phyloP scores from a whole-genome alignment of 2,888 invertebrate genomes.

The Eledone cirrhosa region DNA sequence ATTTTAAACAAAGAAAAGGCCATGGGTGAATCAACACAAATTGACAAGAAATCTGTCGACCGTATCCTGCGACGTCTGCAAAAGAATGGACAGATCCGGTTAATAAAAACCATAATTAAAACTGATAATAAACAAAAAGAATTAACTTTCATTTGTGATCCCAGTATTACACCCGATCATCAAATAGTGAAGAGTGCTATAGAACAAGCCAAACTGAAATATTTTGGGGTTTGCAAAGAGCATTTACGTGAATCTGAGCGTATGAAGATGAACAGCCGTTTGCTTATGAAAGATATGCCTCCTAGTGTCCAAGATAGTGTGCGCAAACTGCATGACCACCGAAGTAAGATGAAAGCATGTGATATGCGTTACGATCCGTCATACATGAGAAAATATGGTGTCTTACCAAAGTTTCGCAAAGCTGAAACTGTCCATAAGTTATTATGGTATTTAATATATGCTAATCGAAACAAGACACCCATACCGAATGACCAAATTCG shows the following conservation, averaged over 20 bases:
- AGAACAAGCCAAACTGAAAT: constrained; percentile 73
- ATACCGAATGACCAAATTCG: constrained; percentile 8
- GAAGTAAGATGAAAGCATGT: constrained; percentile 56
- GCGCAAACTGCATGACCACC: constrained; percentile 39
- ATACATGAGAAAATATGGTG: constrained; percentile 54
- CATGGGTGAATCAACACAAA: constrained; percentile 41
- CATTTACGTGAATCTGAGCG: constrained; percentile 30
- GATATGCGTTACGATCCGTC: constrained; percentile 44
- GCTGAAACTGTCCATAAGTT: constrained; percentile 76
- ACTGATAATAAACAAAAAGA: constrained; percentile 68
- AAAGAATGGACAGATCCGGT: constrained; percentile 72
- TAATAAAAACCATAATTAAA: constrained; percentile 69
- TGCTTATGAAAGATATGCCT: constrained; percentile 33
- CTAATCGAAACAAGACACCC: constrained; percentile 39
- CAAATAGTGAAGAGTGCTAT: constrained; percentile 71
- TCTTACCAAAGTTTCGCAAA: constrained; percentile 75
- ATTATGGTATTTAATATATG: constrained; percentile 77
- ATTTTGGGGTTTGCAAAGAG: constrained; percentile 43
- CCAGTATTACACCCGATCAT: constrained; percentile 58
- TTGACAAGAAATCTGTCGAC: constrained; percentile 75
- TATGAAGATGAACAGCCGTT: background rate
- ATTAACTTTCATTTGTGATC: constrained; percentile 71
- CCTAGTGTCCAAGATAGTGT: constrained; percentile 43
- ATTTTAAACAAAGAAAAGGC: constrained; percentile 59
- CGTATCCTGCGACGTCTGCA: constrained; percentile 73